These are phyloP conservation scores for Caenorhabditis tropicalis DNA, from an alignment of 1,140 invertebrate species.

Conservation along the genomic window DNA sequence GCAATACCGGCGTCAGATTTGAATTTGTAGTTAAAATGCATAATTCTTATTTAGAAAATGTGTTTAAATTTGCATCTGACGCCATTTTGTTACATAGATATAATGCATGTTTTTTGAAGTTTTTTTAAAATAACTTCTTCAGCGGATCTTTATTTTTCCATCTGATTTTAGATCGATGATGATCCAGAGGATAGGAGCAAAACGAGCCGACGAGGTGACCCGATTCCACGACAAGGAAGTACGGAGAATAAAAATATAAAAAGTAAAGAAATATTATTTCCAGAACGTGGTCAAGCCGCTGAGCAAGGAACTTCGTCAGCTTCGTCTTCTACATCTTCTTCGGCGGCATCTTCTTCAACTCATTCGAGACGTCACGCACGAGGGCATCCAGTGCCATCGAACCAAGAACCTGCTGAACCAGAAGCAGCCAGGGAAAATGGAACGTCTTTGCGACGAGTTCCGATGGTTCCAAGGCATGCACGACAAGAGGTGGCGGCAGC, in stretches of 20 bases:
- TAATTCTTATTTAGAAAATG: no score
- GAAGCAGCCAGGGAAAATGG: conserved; percentile 1
- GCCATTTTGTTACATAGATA: not conserved
- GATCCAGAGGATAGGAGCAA: not conserved
- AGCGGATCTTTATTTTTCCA: no score
- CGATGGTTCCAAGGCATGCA: no score
- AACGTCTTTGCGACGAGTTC: no score
- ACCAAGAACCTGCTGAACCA: not conserved
- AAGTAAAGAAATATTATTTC: not conserved
- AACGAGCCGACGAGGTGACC: not conserved
- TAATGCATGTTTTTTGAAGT: no score
- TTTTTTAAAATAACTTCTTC: no score
- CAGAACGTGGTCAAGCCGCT: not conserved
- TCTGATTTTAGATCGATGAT: not conserved
- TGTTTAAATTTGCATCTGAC: not conserved
- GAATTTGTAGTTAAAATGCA: no score
- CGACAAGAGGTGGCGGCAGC: not conserved
- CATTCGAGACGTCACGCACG: not conserved
- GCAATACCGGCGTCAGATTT: not conserved
- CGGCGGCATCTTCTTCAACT: not conserved
- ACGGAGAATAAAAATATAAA: not conserved
- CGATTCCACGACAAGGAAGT: not conserved
- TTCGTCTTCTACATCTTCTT: not conserved
- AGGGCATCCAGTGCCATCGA: not conserved
- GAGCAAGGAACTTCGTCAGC: not conserved